phyloP scores from a whole-genome alignment of 2,113 vertebrate genomes.

The Ovis canadensis region DNA sequence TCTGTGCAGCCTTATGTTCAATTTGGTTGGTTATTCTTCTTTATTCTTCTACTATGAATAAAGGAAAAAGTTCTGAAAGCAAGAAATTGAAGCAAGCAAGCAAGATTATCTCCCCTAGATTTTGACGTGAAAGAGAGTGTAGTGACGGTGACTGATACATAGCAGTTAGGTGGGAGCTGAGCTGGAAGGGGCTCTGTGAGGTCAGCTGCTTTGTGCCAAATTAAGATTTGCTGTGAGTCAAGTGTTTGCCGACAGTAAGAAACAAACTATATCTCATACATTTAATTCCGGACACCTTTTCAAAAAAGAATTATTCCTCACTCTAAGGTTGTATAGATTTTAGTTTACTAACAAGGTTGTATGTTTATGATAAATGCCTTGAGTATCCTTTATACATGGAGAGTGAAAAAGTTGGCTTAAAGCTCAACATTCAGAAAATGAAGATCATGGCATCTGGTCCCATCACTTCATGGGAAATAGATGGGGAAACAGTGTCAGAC shows the following conservation, averaged over 20 bases:
- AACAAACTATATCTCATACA: background rate
- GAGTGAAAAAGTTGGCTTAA: no score
- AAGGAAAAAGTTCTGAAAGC: background rate
- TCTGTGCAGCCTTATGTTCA: background rate
- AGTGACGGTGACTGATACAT: background rate
- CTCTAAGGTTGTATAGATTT: background rate
- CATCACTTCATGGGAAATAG: no score
- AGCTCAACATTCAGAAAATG: no score
- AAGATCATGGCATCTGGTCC: no score
- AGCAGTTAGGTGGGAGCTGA: background rate
- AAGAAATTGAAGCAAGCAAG: background rate
- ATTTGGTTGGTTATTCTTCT: background rate
- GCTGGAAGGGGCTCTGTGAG: background rate
- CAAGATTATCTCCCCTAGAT: background rate
- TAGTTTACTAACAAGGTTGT: background rate
- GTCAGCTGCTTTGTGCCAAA: background rate
- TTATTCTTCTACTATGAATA: background rate
- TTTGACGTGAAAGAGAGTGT: background rate
- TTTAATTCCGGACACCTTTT: background rate
- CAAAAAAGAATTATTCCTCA: background rate
- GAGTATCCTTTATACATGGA: background rate
- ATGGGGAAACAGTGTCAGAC: no score
- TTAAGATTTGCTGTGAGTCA: background rate
- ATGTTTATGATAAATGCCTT: background rate
- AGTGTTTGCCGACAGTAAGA: background rate